These are phyloP conservation scores for Hyposoter didymator DNA, from an alignment of 2,888 invertebrate genomes.

Conservation along the genomic window DNA sequence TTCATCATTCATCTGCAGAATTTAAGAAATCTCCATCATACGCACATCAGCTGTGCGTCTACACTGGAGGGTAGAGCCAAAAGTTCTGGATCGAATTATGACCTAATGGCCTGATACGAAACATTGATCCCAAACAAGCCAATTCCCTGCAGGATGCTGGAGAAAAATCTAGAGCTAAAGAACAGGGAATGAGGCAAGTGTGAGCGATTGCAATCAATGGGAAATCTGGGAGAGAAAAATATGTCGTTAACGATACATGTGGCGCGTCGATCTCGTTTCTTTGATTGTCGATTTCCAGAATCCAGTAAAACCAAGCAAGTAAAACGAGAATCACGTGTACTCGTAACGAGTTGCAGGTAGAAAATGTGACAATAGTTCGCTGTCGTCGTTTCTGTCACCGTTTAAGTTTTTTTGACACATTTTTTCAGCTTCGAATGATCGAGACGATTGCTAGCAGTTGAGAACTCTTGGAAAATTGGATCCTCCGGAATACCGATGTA, in stretches of 20 bases:
- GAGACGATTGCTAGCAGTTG: constrained; percentile 10
- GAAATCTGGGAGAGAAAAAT: background rate
- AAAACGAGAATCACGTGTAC: constrained; percentile 9
- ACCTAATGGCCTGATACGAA: background rate
- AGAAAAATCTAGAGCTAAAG: background rate
- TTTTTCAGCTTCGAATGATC: constrained; percentile 15
- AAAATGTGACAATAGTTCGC: constrained; percentile 47
- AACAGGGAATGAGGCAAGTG: background rate
- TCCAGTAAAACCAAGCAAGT: background rate
- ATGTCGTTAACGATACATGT: background rate
- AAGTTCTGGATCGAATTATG: background rate
- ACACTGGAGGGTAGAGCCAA: constrained; percentile 7
- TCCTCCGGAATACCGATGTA: constrained; percentile 68
- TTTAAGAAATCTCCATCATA: constrained; percentile 41
- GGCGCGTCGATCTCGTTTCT: background rate
- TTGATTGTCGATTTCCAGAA: background rate
- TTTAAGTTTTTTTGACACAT: background rate
- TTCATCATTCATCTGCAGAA: constrained; percentile 25
- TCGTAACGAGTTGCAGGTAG: constrained; percentile 23
- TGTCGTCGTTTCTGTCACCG: background rate
- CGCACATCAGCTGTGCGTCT: constrained; percentile 35
- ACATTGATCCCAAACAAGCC: background rate
- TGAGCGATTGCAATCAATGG: background rate
- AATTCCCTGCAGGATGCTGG: background rate
- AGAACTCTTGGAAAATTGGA: constrained; percentile 74